These are phyloP conservation scores for Luffia ferchaultella DNA, from an alignment of 2,888 invertebrate species.

Conservation along the genomic window DNA sequence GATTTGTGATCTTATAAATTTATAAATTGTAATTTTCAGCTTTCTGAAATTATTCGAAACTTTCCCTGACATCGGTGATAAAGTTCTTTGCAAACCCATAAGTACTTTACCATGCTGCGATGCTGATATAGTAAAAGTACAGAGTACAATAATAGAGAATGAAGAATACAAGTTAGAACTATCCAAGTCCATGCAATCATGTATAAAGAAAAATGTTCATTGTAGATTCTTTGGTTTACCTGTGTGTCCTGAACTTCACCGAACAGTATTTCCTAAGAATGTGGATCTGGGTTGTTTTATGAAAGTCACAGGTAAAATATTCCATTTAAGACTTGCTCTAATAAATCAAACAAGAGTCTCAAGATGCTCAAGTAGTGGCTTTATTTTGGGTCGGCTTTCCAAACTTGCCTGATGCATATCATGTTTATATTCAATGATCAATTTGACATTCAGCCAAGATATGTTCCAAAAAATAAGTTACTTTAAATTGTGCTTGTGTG, in stretches of 20 bases:
- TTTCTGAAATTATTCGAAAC: constrained; percentile 75
- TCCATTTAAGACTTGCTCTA: too few relatives aligned
- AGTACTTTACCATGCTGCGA: constrained; percentile 71
- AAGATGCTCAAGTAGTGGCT: too few relatives aligned
- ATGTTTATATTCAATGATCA: too few relatives aligned
- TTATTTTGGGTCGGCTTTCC: not conserved
- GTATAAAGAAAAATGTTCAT: constrained; percentile 71
- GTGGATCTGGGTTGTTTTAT: constrained; percentile 76
- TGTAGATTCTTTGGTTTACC: constrained; percentile 74
- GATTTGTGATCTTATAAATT: constrained; percentile 1
- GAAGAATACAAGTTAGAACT: constrained; percentile 22
- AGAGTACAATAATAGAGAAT: constrained; percentile 59
- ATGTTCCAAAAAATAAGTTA: too few relatives aligned
- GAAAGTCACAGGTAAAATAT: constrained; percentile 70
- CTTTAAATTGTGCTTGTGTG: too few relatives aligned
- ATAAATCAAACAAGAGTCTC: too few relatives aligned
- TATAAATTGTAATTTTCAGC: constrained; percentile 49
- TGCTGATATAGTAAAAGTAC: constrained; percentile 66
- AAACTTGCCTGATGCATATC: too few relatives aligned
- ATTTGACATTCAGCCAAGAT: too few relatives aligned
- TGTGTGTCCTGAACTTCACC: constrained; percentile 72
- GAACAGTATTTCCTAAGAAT: constrained; percentile 73
- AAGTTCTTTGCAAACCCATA: constrained; percentile 71
- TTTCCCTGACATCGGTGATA: constrained; percentile 71
- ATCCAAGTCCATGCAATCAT: constrained; percentile 31